These are phyloP conservation scores for Euschistus heros DNA, from an alignment of 1,140 invertebrate species.

Conservation along the genomic window DNA sequence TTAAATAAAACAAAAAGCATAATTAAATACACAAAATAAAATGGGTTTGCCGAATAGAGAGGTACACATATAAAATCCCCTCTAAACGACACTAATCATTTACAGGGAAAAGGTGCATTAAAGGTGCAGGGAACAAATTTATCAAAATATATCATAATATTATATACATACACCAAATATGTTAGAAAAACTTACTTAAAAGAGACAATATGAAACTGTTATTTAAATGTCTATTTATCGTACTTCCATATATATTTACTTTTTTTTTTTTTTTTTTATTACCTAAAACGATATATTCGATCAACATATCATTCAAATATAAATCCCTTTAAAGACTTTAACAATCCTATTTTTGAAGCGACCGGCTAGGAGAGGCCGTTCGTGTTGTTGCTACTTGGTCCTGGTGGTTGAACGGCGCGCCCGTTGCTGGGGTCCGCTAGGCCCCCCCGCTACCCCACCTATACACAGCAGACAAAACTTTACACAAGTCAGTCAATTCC, in stretches of 20 bases:
- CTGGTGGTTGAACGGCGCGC: constrained; percentile 10
- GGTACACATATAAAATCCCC: not conserved
- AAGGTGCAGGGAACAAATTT: constrained; percentile 4
- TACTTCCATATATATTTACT: not conserved
- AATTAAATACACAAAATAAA: constrained; percentile 11
- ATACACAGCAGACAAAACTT: constrained; percentile 30
- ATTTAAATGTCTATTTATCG: constrained; percentile 3
- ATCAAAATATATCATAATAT: constrained; percentile 13
- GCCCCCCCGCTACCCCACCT: constrained; percentile 26
- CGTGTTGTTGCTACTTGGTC: constrained; percentile 9
- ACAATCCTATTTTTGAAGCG: constrained; percentile 5
- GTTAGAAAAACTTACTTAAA: constrained; percentile 9
- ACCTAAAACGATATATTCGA: constrained; percentile 7
- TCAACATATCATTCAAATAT: constrained; percentile 13
- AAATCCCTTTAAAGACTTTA: constrained; percentile 11
- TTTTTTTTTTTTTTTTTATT: not conserved
- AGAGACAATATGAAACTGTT: constrained; percentile 12
- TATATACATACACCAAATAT: constrained; percentile 12
- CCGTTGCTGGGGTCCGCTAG: constrained; percentile 8
- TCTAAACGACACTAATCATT: not conserved
- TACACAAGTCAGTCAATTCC: constrained; percentile 27
- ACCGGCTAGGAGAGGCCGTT: not conserved
- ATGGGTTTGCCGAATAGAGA: constrained; percentile 8
- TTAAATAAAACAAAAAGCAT: constrained; percentile 1
- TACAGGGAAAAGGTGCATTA: not conserved